Percentiles rank a stretch among this genome's conserved stretches.
Evolutionary conservation across 2,888 invertebrate genomes (phyloP).

Genomic region (Athalia circularis): DNA sequence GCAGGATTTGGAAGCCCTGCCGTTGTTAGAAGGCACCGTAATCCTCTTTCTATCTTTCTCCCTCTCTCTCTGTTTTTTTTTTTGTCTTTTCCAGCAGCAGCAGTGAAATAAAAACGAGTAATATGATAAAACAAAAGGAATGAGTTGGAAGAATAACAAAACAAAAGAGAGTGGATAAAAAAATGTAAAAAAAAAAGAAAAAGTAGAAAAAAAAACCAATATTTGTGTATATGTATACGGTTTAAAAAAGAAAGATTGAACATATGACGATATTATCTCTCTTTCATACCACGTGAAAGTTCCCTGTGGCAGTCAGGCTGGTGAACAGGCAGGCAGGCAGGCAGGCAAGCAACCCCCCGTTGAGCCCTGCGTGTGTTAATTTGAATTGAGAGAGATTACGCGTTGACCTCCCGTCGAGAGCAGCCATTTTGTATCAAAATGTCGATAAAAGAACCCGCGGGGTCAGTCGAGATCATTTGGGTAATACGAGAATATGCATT

Average conservation of each 20-base stretch:
- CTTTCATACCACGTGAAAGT: constrained; percentile 62
- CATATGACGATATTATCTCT: constrained; percentile 71
- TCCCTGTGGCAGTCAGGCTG: constrained; percentile 55
- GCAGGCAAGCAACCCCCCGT: constrained; percentile 61
- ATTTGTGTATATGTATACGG: constrained; percentile 49
- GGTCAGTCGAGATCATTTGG: constrained; percentile 46
- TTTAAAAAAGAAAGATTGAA: constrained; percentile 55
- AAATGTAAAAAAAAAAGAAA: not conserved
- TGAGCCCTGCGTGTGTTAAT: constrained; percentile 77
- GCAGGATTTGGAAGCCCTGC: not conserved
- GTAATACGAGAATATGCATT: constrained; percentile 33
- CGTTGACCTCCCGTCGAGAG: constrained; percentile 72
- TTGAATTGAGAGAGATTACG: constrained; percentile 80
- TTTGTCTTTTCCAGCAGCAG: not conserved
- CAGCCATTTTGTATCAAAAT: constrained; percentile 74
- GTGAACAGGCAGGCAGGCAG: too few species aligned
- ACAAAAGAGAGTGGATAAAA: constrained; percentile 23
- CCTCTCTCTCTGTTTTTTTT: too few species aligned
- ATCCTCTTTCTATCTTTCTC: not conserved
- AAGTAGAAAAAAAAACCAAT: constrained; percentile 5
- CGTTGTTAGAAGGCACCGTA: constrained; percentile 16
- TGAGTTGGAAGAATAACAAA: not conserved
- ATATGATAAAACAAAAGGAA: constrained; percentile 1
- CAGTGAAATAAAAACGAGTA: constrained; percentile 4
- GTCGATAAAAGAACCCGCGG: constrained; percentile 72